Base-by-base conservation (phyloP, 2,113 vertebrate genomes). In the Asarcornis scutulata region DNA sequence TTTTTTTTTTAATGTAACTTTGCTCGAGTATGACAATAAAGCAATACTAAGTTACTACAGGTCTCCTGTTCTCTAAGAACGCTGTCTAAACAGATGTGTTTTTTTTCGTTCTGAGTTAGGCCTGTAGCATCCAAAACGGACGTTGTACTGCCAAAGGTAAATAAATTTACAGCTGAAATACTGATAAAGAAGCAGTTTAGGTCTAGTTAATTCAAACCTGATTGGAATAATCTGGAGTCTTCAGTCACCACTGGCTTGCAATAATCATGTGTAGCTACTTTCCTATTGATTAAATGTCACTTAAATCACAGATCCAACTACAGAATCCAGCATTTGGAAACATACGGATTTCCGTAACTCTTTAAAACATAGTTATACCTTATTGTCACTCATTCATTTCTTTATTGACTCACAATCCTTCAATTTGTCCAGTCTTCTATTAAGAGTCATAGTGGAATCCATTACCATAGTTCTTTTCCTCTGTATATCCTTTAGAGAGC, bases 391-490 rank as follows among this genome's bases (percentile, higher is more conserved):
- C 44, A 17, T 22, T 76, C 34, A 32, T 83, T 84, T 75, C 40
- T 48, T 80, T 78, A 73, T 6, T 59, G 73, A 88, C n/a, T 13
- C 42, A 42, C 34, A 74, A 82, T 64, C 29, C 5, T 6, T 58
- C 46, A 44, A 48, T n/a, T 31, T 48, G 34, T 38, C 40, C 20
- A 25, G 38, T 29, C 67, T 76, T 79, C 31, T 69, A 50, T 15
- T 23, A 72, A 55, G n/a, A 69, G 36, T 64, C 95, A 90, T 34
- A 86, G 18, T 6, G 50, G 34, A 79, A 67, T 26, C 34, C 20
- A 67, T 94, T 98, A 99, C 99, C 99, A 4, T 99, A 99, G 92
- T 99, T 98, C 86, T 98, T 99, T 97, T 99, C 99, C 83, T 99
- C 98, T 44, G 99, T 99, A 50, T 97, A 98, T 89, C 99, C 99